A percentile compares a stretch with the other conserved stretches of the same genome.
Conservation (phyloP, 2,888 invertebrate genomes). For the Scaptomyza parva region DNA sequence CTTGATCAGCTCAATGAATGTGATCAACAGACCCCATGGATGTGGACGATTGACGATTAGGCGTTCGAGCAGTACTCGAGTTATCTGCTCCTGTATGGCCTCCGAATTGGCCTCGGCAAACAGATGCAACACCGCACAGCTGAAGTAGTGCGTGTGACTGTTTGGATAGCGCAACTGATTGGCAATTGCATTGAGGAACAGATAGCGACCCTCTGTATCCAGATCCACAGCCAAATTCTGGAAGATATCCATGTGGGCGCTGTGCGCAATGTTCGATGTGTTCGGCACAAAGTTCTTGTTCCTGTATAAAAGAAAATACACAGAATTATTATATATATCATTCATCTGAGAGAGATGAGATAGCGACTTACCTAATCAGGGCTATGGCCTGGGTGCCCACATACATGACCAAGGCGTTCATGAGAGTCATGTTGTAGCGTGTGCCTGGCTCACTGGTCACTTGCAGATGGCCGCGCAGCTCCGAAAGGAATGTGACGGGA, state of each 20-base stretch:
- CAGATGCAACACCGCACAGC: constrained; percentile 97
- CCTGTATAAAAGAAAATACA: constrained; percentile 83
- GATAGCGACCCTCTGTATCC: constrained; percentile 97
- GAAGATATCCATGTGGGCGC: constrained; percentile 99
- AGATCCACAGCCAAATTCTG: constrained; percentile 99
- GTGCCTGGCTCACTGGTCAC: constrained; percentile 94
- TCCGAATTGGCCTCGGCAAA: constrained; percentile 99
- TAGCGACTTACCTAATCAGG: constrained; percentile 87
- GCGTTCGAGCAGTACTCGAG: constrained; percentile 97
- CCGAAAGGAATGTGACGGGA: constrained; percentile 97
- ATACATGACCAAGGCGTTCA: constrained; percentile 98
- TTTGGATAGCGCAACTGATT: constrained; percentile 99
- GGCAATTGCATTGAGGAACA: constrained; percentile 99
- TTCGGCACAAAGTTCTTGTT: constrained; percentile 96
- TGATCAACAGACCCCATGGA: constrained; percentile 99
- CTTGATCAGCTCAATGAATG: constrained; percentile 99
- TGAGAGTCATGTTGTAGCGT: constrained; percentile 96
- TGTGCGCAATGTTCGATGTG: constrained; percentile 99
- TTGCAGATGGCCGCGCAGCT: constrained; percentile 95
- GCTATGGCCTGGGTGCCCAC: constrained; percentile 98
- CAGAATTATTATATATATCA: background rate
- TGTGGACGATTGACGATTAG: constrained; percentile 99
- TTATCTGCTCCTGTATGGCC: constrained; percentile 99
- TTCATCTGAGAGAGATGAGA: background rate
- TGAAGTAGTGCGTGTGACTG: constrained; percentile 99